Percentiles rank a stretch among this genome's conserved stretches.
Conservation (phyloP, 2,888 invertebrate species). For the Steinernema carpocapsae region DNA sequence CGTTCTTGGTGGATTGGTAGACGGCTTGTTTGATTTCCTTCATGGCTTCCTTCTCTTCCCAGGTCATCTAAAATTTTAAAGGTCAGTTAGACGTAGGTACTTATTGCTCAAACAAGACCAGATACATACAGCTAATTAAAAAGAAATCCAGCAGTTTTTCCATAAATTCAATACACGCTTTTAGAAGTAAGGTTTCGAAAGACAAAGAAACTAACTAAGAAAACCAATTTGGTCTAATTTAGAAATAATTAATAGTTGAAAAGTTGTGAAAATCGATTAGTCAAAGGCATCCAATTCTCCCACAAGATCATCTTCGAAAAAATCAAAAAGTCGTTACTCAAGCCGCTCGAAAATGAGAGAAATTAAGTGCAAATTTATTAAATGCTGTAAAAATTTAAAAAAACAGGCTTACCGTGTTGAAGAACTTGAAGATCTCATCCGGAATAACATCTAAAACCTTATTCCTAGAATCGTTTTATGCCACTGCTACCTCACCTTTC, state of each 20-base stretch:
- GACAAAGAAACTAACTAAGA: not conserved
- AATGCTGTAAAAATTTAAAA: not conserved
- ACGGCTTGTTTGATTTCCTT: conserved; percentile 27
- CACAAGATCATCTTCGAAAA: too few relatives aligned
- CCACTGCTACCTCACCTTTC: not conserved
- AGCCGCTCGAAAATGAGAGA: not conserved
- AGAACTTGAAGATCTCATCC: conserved; percentile 32
- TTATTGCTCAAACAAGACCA: too few relatives aligned
- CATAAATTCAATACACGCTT: too few relatives aligned
- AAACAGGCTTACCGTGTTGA: not conserved
- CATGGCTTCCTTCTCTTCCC: conserved; percentile 20
- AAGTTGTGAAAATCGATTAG: too few relatives aligned
- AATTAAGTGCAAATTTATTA: not conserved
- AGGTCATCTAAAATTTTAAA: conserved; percentile 2
- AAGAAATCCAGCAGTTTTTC: too few relatives aligned
- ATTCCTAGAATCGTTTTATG: not conserved
- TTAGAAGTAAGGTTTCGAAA: not conserved
- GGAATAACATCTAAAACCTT: conserved; percentile 12
- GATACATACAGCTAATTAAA: too few relatives aligned
- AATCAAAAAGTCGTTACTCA: not conserved
- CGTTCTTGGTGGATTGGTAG: conserved; percentile 14
- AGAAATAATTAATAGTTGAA: not conserved
- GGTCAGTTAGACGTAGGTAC: not conserved
- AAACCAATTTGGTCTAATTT: not conserved
- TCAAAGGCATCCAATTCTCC: too few relatives aligned